Percentiles rank a stretch among this genome's conserved stretches.
Conservation (phyloP, 1,140 invertebrate species). For the Drosophila nebulosa region DNA sequence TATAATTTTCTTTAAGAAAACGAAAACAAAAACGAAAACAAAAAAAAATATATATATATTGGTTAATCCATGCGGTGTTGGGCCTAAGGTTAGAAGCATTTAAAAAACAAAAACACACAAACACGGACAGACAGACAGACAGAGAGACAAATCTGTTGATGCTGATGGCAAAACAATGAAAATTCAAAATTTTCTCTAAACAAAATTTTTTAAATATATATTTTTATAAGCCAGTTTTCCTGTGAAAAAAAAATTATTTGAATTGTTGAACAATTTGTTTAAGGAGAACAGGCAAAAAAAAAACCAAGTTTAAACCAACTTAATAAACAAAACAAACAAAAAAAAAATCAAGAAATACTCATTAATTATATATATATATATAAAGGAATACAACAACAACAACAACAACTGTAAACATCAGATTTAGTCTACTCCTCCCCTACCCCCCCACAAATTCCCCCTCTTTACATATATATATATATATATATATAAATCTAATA, state of each 20-base stretch:
- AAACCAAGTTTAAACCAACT: conserved; percentile 16
- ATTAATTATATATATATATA: conserved; percentile 53
- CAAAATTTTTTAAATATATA: conserved; percentile 1
- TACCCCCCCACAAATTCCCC: not conserved
- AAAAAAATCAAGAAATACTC: conserved; percentile 56
- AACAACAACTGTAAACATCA: conserved; percentile 50
- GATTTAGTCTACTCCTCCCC: conserved; percentile 24
- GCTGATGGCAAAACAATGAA: conserved; percentile 38
- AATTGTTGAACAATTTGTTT: conserved; percentile 72
- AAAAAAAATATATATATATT: conserved; percentile 36
- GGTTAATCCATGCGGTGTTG: conserved; percentile 68
- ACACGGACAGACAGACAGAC: conserved; percentile 20
- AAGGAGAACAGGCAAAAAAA: conserved; percentile 40
- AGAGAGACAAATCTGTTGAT: conserved; percentile 32
- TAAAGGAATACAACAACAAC: conserved; percentile 44
- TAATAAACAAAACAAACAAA: conserved; percentile 12
- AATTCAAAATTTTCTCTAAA: conserved; percentile 67
- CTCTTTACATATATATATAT: conserved; percentile 50
- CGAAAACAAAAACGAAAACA: conserved; percentile 36
- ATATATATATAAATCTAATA: conserved; percentile 51
- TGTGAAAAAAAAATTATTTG: conserved; percentile 6
- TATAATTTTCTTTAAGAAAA: conserved; percentile 55
- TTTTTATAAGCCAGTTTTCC: not conserved
- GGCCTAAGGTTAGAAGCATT: conserved; percentile 70
- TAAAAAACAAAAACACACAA: conserved; percentile 50